Evolutionary conservation across 2,888 invertebrate genomes (phyloP).

Genomic region (Stenodera caucasica): DNA sequence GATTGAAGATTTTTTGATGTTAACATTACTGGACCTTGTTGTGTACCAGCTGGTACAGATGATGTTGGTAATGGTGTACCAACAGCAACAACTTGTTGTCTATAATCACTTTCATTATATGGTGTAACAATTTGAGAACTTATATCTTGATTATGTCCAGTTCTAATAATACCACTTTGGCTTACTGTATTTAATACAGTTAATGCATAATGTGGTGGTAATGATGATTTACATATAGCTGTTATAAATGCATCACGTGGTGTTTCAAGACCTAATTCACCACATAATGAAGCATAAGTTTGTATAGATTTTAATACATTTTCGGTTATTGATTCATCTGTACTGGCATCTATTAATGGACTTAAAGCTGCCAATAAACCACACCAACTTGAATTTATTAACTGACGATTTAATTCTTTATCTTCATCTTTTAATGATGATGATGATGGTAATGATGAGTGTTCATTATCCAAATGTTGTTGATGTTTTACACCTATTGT

Average conservation of each 20-base stretch:
- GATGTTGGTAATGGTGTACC: conserved; percentile 92
- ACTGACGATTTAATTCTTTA: conserved; percentile 65
- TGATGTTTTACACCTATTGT: conserved; percentile 63
- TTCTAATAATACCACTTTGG: conserved; percentile 56
- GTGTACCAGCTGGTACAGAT: conserved; percentile 75
- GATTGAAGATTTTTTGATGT: conserved; percentile 97
- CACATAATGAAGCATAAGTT: conserved; percentile 86
- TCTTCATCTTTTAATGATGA: conserved; percentile 49
- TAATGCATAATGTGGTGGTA: conserved; percentile 93
- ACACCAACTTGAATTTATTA: conserved; percentile 94
- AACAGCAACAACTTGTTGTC: conserved; percentile 96
- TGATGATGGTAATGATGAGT: conserved; percentile 14
- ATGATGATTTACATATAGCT: conserved; percentile 92
- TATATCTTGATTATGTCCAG: conserved; percentile 59
- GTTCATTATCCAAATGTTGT: conserved; percentile 47
- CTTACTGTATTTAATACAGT: conserved; percentile 75
- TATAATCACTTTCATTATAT: conserved; percentile 71
- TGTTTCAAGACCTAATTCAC: conserved; percentile 72
- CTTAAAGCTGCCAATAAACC: conserved; percentile 90
- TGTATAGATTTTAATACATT: conserved; percentile 90
- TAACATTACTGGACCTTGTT: conserved; percentile 91
- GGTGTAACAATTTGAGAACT: conserved; percentile 59
- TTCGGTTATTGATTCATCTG: conserved; percentile 91
- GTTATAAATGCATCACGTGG: conserved; percentile 94
- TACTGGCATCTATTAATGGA: conserved; percentile 91